Evolutionary conservation across 1,140 invertebrate species (phyloP).

Genomic region (Drosophila persimilis): DNA sequence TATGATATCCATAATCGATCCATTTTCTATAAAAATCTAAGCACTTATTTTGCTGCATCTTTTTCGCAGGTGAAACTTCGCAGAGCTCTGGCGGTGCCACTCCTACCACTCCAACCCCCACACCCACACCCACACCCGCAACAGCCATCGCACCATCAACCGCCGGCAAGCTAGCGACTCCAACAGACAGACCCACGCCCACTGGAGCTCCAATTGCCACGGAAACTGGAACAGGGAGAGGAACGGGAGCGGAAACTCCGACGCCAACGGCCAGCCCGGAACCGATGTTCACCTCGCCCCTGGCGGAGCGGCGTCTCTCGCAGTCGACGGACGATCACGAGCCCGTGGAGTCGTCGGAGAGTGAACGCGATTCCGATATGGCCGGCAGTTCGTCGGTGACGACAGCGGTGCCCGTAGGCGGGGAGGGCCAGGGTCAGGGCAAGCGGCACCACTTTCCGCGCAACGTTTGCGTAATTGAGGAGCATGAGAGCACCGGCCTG

Average conservation of each 20-base stretch:
- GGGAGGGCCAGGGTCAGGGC: conserved; percentile 55
- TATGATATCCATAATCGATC: too few relatives aligned
- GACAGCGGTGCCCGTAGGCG: conserved; percentile 59
- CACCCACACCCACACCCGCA: conserved; percentile 11
- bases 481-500: conserved; percentile 89
- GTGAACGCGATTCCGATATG: conserved; percentile 88
- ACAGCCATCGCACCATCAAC: background rate
- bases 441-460: conserved; percentile 71
- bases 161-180: background rate
- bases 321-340: conserved; percentile 84
- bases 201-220: background rate
- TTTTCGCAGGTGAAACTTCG: conserved; percentile 27
- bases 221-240: background rate
- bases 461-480: conserved; percentile 83
- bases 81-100: conserved; percentile 41
- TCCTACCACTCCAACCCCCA: conserved; percentile 53
- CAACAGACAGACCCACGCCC: conserved; percentile 10
- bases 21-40: background rate
- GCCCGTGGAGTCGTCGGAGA: conserved; percentile 89
- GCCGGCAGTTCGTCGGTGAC: conserved; percentile 67
- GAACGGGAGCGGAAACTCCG: conserved; percentile 4
- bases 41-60: background rate
- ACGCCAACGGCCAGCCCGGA: background rate
- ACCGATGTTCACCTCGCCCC: conserved; percentile 25
- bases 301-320: conserved; percentile 46